Percentiles rank a stretch among this genome's conserved stretches.
Conservation (phyloP, 2,797 vertebrate genomes). For the Paedocypris micromegethes region DNA sequence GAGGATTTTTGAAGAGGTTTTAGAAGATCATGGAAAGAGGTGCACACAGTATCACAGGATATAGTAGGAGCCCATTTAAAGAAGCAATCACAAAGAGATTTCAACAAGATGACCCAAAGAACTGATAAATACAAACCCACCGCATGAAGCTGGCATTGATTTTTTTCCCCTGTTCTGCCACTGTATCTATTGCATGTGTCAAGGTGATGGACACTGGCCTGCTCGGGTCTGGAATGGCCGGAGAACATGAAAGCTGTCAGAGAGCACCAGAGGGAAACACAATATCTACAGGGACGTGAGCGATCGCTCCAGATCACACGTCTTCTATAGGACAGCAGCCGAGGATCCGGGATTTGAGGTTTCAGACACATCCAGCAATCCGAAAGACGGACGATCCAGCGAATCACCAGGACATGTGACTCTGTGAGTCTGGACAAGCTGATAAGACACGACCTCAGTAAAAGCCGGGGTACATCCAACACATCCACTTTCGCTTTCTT, state of each 20-base stretch:
- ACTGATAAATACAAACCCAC: no score
- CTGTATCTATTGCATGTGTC: conserved; percentile 10
- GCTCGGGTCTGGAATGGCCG: conserved; percentile 11
- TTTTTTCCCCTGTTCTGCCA: neutral
- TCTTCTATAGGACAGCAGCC: conserved; percentile 16
- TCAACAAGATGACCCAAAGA: no score
- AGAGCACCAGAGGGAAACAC: conserved; percentile 3
- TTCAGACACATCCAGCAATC: conserved; percentile 26
- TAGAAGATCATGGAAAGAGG: no score
- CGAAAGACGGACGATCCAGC: conserved; percentile 18
- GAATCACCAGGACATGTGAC: conserved; percentile 31
- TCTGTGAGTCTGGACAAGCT: conserved; percentile 32
- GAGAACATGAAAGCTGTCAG: conserved; percentile 21
- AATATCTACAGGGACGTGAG: conserved; percentile 9
- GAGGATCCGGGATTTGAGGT: conserved; percentile 25
- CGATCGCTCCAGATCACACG: conserved; percentile 31
- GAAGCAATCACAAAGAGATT: no score
- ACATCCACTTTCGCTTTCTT: conserved; percentile 9
- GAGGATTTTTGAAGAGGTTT: no score
- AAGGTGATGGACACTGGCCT: neutral
- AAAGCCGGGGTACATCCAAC: conserved; percentile 6
- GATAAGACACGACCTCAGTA: conserved; percentile 28
- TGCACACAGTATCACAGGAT: no score
- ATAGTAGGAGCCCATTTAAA: no score
- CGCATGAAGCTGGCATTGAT: conserved; percentile 1